Base-by-base conservation (phyloP, 1,140 invertebrate genomes). In the Coboldia fuscipes region DNA sequence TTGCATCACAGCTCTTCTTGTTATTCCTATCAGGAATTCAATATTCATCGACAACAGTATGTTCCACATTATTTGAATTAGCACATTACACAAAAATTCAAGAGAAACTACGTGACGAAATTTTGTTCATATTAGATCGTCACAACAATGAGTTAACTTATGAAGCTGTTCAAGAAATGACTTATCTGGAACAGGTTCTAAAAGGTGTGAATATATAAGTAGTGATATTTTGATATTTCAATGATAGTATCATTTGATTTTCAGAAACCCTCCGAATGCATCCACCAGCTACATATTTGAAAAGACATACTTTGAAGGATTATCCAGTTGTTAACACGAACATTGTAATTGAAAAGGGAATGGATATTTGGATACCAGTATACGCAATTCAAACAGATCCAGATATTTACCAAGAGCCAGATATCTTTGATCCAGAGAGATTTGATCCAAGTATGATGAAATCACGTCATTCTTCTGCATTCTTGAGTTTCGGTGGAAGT, bases 401-500 rank as follows among this genome's bases (percentile, higher is more conserved):
- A 13, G 38, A 45, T 16, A 39, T 45, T 31, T 59, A 42, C 33
- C 48, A 44, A 5, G 36, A 62, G 30, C 45, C 50, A 15, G 49
- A 59, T 10, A 43, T 39, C 0, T 57, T 58, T 34, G 42, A 51
- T 31, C 60, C 61, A 1, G 52, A 62, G 20, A 36, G 60, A 9
- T 63, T 60, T 33, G 46, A 41, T 13, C 46, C 50, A 16, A 47
- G 59, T n/a, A 45, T 41, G 35, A 15, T 41, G 2, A 37, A 41
- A 21, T 37, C 35, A 5, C 44, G 63, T 24, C 58, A 47, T 39
- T 50, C 35, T 1, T 57, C 52, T 43, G 15, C 45, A 9, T 68
- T 55, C 41, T 43, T 70, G 19, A 63, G 68, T 4, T 72, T 72
- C 40, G 64, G 64, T 8, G 62, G 65, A 22, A 65, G 66, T 5